phyloP scores from a whole-genome alignment of 2,888 invertebrate species.

The Anagyrus pseudococci region DNA sequence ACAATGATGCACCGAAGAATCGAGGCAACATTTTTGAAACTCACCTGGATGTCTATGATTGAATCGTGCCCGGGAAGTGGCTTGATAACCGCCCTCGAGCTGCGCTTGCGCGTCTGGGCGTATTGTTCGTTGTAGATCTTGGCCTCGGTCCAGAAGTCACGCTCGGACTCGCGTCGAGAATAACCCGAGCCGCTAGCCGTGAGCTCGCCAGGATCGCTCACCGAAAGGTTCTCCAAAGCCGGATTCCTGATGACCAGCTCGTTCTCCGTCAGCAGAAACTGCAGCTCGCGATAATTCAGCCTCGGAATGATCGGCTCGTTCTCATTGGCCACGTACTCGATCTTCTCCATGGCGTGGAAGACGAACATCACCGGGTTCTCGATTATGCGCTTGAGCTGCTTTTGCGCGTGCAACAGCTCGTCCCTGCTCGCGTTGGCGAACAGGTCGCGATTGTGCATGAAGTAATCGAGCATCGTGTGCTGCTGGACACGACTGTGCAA shows the following conservation, averaged over 20 bases:
- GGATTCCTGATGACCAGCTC: constrained; percentile 57
- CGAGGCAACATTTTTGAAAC: constrained; percentile 1
- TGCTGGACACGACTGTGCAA: constrained; percentile 64
- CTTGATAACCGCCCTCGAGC: constrained; percentile 48
- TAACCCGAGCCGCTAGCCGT: neutral
- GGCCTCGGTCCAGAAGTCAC: constrained; percentile 46
- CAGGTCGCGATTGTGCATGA: constrained; percentile 75
- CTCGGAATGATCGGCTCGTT: constrained; percentile 68
- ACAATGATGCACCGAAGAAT: neutral
- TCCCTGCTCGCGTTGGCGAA: constrained; percentile 69
- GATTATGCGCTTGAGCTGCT: constrained; percentile 71
- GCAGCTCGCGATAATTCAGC: constrained; percentile 68
- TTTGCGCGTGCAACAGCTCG: constrained; percentile 63
- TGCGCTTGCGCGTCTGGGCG: constrained; percentile 32
- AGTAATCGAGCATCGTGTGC: constrained; percentile 72
- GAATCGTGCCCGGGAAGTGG: constrained; percentile 48
- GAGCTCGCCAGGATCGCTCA: neutral
- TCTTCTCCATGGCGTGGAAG: constrained; percentile 72
- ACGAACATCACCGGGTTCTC: constrained; percentile 77
- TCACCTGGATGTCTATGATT: constrained; percentile 56
- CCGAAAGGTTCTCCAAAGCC: neutral
- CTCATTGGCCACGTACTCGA: constrained; percentile 66
- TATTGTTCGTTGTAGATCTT: constrained; percentile 41
- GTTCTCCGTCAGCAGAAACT: constrained; percentile 67
- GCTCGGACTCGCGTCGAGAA: neutral